Evolutionary conservation across 2,888 invertebrate species (phyloP).

Genomic region (Tenthredo notha): DNA sequence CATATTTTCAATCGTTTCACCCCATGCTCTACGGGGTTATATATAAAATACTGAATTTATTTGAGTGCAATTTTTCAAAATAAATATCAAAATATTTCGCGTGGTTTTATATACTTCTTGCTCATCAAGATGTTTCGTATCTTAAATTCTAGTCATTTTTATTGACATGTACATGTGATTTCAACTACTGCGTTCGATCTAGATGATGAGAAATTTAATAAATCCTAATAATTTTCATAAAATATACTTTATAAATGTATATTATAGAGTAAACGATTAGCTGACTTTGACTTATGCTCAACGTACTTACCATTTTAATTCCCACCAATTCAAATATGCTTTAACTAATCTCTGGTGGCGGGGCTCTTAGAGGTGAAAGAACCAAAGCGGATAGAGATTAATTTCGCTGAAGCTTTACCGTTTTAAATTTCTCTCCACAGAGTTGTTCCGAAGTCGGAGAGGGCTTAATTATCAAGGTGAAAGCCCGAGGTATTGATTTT

Average conservation of each 20-base stretch:
- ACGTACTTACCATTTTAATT: slow-evolving; percentile 31
- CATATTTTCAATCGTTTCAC: background rate
- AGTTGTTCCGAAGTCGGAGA: slow-evolving; percentile 33
- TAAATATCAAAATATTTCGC: background rate
- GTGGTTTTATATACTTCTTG: background rate
- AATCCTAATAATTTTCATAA: background rate
- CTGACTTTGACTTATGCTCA: background rate
- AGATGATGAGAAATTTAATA: background rate
- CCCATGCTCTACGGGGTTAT: background rate
- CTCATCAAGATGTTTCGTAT: background rate
- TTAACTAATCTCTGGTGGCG: slow-evolving; percentile 20
- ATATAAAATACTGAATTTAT: background rate
- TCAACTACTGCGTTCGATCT: background rate
- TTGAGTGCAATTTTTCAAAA: background rate
- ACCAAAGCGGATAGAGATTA: slow-evolving; percentile 25
- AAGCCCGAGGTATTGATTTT: slow-evolving; percentile 24
- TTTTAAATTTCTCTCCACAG: slow-evolving; percentile 21
- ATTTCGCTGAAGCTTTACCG: slow-evolving; percentile 6
- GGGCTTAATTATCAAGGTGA: slow-evolving; percentile 28
- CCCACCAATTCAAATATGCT: slow-evolving; percentile 24
- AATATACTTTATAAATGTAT: background rate
- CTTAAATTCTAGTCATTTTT: background rate
- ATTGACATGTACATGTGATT: background rate
- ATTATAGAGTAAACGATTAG: background rate
- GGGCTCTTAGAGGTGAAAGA: background rate